Base-by-base conservation (phyloP, 1,140 invertebrate genomes). In the Dufourea novaeangliae region DNA sequence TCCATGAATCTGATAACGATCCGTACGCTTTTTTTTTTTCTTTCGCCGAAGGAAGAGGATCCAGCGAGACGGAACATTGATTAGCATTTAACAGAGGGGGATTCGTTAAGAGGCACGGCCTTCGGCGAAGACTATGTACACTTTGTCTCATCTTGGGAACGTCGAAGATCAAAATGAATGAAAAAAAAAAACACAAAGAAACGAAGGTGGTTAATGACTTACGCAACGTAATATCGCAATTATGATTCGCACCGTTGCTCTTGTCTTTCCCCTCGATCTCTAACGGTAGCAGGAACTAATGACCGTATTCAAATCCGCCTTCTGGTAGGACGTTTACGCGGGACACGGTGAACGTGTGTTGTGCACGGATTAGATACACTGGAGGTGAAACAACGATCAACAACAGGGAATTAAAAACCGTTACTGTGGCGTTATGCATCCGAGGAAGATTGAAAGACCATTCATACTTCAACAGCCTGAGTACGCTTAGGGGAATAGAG, bases 201-300 rank as follows among this genome's bases (percentile, higher is more conserved):
- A 56, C 4, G 12, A 27, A 56, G 54, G 5, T 27, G 41, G 10
- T 12, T 70, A 80, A 77, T 81, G 66, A 77, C 44, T 78, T 61
- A 67, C 69, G 78, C 73, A 76, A 76, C 44, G 46, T 46, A 63
- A 72, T 78, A 77, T 71, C 52, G 74, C 73, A 70, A 80, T 80
- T 81, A 78, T 67, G 69, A 81, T 73, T 78, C 61, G 52, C 63
- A 32, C 46, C 61, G 61, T 79, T 79, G 46, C 54, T 64, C 63
- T 70, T 80, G 74, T 78, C 76, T 75, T 57, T 79, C 46, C 41
- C 52, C n/a, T 56, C 41, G 32, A 66, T 82, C 80, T 75, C 78
- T 79, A 79, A 82, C 80, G 77, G 80, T 82, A 79, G 77, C 80
- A n/a, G 59, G 27, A 29, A 64, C 76, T 81, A 81, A 81, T 81